Percentiles rank a stretch among this genome's conserved stretches.
These are phyloP conservation scores for Phasianus colchicus DNA, from an alignment of 2,113 vertebrate genomes.

Conservation along the genomic window DNA sequence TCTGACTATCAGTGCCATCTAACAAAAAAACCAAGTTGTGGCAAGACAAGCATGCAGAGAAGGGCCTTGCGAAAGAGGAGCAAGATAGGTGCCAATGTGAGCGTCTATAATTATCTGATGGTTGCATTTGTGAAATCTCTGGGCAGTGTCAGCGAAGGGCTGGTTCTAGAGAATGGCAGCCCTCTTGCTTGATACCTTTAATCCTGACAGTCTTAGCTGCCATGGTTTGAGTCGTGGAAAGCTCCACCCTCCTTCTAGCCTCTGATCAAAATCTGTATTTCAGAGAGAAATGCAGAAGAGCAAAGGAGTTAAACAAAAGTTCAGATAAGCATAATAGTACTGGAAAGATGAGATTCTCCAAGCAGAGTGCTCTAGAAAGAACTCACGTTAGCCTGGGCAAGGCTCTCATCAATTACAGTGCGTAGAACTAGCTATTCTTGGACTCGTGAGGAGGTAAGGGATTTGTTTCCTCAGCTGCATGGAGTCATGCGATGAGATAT, in stretches of 20 bases:
- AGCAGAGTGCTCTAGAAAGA: conserved; percentile 51
- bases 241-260: conserved; percentile 17
- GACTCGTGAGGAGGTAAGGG: conserved; percentile 40
- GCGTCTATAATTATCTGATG: conserved; percentile 34
- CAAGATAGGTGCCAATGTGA: neutral
- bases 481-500: conserved; percentile 34
- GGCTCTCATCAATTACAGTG: conserved; percentile 26
- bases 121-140: conserved; percentile 11
- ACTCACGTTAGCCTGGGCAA: conserved; percentile 15
- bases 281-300: conserved; percentile 4
- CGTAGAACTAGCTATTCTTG: conserved; percentile 43
- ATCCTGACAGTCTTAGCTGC: neutral
- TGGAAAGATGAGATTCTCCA: conserved; percentile 37
- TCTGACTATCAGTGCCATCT: neutral
- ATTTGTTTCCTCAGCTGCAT: conserved; percentile 58
- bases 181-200: conserved; percentile 20
- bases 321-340: conserved; percentile 51
- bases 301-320: conserved; percentile 44
- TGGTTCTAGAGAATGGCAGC: neutral
- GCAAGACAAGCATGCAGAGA: neutral
- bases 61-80: neutral
- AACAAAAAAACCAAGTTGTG: neutral
- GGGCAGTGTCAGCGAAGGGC: neutral
- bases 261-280: conserved; percentile 51
- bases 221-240: neutral